Base-by-base conservation (phyloP, 2,113 vertebrate genomes). In the Xenotilapia longispinis region DNA sequence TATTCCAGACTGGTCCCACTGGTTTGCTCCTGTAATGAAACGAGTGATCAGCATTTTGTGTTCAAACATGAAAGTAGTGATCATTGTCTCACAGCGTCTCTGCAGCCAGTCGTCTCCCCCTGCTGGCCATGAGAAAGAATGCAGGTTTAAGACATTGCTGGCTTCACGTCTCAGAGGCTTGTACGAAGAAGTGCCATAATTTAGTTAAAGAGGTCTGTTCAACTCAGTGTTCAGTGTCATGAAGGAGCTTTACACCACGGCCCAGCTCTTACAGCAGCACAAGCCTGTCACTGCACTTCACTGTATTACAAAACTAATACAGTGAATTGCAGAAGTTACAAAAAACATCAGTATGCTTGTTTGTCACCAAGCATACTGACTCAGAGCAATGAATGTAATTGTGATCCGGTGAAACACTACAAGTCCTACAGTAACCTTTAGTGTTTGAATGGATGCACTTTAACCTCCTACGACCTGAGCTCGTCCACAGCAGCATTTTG, bases 21-120 rank as follows among this genome's bases (percentile, higher is more conserved):
- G 31, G 31, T 63, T 63, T 63, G 58, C 60, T 65, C 17, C 31
- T n/a, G 31, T 33, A 63, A 63, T 63, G 28, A 63, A 19, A 60
- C 14, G 1, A 60, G 4, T 33, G 0, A 17, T 31, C 57, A 60
- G 26, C 57, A 19, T 33, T 60, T 36, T 63, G 58, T 63, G 28
- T 63, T 7, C 31, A 63, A 63, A 36, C 58, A 6, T 36, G 28
- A 36, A 63, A 4, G 15, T 63, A 7, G 17, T 4, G 58, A 19
- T 33, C 2, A 6, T 36, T 6, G 1, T 63, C 9, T 63, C 58
- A 19, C 9, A 63, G 58, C 31, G 1, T 36, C 58, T 63, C 17
- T 63, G 58, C 31, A 2, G 28, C 31, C 58, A n/a, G 58, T n/a
- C 0, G 31, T 19, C 17, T 0, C 58, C 31, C 58, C 17, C 58